Base-by-base conservation (phyloP, 2,888 invertebrate genomes). In the Drosophila demipolita region DNA sequence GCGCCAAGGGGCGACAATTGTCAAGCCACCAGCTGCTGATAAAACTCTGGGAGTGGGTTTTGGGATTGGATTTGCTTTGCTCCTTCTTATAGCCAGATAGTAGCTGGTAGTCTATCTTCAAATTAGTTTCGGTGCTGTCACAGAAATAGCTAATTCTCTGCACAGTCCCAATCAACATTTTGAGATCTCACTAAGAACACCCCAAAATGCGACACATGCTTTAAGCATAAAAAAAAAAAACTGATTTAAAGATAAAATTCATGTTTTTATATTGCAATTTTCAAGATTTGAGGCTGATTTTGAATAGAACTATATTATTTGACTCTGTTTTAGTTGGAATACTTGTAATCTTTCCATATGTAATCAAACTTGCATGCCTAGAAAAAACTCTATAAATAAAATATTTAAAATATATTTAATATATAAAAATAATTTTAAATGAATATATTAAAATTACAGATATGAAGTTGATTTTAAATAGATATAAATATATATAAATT, bases 91-190 rank as follows among this genome's bases (percentile, higher is more conserved):
- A 42, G 63, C 40, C 3, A 15, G 32, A 32, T 50, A 42, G 63
- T 50, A 42, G 63, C 40, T 15, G 15, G 32, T 20, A 20, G 15
- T 29, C 62, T 15, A 73, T 75, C 63, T 75, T 38, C 52, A 67
- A 75, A 75, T 75, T 75, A 78, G 75, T 75, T 75, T 59, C 79
- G 78, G 66, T 50, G 17, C 66, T 61, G 72, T 60, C 50, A 64
- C 52, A 57, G 57, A 49, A 58, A 78, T 62, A 62, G 49, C 60
- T 52, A 74, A 26, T 75, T 59, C 64, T 55, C 49, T 67, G 38
- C 42, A 1, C 35, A 38, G 32, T 32, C 12, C 2, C 33, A 55
- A 57, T 73, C 73, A 54, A 15, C 53, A 57, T 48, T 73, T 66
- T 50, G 66, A 42, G 80, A 79, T 75, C 73, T 55, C 20, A 32